phyloP scores from a whole-genome alignment of 1,140 invertebrate species.

The Drosophila persimilis region DNA sequence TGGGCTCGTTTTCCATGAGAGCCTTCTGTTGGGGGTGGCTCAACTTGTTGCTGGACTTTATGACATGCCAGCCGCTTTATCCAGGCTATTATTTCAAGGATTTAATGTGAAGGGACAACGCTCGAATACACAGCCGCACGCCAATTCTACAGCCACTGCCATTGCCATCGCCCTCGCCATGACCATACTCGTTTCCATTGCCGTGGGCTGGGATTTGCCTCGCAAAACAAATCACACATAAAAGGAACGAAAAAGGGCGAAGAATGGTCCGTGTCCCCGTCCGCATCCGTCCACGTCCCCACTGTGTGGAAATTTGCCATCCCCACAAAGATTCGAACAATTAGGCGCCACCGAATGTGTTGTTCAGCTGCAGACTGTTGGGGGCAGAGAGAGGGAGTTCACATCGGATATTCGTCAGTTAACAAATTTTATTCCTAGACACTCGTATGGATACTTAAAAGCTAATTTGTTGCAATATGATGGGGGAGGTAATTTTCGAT shows the following conservation, averaged over 20 bases:
- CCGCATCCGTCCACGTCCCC: background rate
- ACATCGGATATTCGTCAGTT: conserved; percentile 41
- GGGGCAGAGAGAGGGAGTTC: conserved; percentile 14
- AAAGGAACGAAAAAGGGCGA: conserved; percentile 23
- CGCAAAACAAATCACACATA: conserved; percentile 62
- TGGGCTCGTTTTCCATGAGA: conserved; percentile 7
- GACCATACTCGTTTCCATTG: too few relatives aligned
- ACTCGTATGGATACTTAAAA: conserved; percentile 42
- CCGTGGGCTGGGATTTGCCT: conserved; percentile 52
- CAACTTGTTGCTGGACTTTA: conserved; percentile 78
- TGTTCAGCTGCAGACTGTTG: conserved; percentile 9
- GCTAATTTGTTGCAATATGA: conserved; percentile 44
- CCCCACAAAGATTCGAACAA: conserved; percentile 31
- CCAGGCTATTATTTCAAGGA: conserved; percentile 79
- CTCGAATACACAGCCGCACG: conserved; percentile 42
- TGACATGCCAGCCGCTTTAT: conserved; percentile 69
- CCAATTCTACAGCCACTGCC: background rate
- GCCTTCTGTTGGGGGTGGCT: conserved; percentile 38
- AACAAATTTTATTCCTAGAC: conserved; percentile 67
- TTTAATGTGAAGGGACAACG: conserved; percentile 68
- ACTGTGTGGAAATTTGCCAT: conserved; percentile 9
- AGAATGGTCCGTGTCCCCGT: background rate
- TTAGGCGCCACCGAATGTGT: conserved; percentile 46
- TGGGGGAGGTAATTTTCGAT: conserved; percentile 27
- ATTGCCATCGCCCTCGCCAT: too few relatives aligned